Evolutionary conservation across 2,888 invertebrate species (phyloP), one percentile per base, ranked within the genome.

Genomic region (Synergus itoensis): DNA sequence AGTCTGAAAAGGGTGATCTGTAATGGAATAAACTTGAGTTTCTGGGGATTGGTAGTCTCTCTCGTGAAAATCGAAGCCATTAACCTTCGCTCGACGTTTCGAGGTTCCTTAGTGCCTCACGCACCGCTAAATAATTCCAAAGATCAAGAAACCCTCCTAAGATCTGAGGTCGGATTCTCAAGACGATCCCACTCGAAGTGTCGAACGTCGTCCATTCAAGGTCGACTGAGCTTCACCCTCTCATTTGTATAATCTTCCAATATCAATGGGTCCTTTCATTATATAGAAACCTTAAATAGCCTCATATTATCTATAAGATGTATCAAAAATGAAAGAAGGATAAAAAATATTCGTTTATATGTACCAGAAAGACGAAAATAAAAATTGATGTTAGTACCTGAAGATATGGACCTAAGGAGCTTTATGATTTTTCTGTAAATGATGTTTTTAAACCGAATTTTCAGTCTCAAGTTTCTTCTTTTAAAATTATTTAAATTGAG

Each of bases 41-140:
- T 67, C 77, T 62, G 76, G 81, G 81, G 73, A 82, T 84, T 73
- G 81, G 80, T 81, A 81, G 81, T 81, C 83, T 83, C 82, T 81
- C 87, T 84, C 79, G 82, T 86, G 89, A 88, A 87, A 90, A 90
- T 90, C 89, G 89, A 89, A 89, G 86, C 88, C 89, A 89, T 90
- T 90, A 89, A 89, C 88, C 88, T 87, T 84, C 82, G 85, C 85
- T 65, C 41, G 40, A 18, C 60, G 60, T n/a, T 53, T 53, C 48
- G 48, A 7, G 48, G 48, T 82, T 85, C 48, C 83, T 83, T 87
- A 84, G 85, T 84, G 87, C 87, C 86, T 87, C 88, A 89, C 87
- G 87, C 84, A 82, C 81, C 84, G 84, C 89, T 90, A 89, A 90
- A 89, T 90, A 90, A 90, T 90, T 90, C 88, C 80, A 79, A 78